Base-by-base conservation (phyloP, 2,113 vertebrate species). In the Lagopus muta region DNA sequence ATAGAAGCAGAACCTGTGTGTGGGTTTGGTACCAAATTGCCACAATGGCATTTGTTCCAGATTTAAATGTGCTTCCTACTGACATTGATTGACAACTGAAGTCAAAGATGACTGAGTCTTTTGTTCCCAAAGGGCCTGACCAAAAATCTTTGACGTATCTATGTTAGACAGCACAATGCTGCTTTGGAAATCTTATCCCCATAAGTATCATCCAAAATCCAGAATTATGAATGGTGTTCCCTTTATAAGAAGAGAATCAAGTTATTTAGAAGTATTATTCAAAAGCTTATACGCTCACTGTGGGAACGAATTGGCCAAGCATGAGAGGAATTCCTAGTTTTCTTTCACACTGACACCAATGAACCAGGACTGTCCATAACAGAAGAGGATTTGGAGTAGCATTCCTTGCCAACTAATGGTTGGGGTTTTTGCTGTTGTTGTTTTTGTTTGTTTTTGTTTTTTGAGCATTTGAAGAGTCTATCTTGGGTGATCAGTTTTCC, bases 41-140 rank as follows among this genome's bases (percentile, higher is more conserved):
- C 36, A 54, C 71, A 82, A 43, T 27, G 48, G 34, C 65, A 76
- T 94, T 92, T 82, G 43, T 69, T 93, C 34, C 71, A 65, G 62
- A 66, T 75, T 79, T 82, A 89, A 40, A 65, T 38, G 36, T 79
- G 58, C 36, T 87, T 91, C 54, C 75, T 22, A 48, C 54, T 79
- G 87, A 65, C 54, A 87, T 75, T 91, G 81, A 91, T 8, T 91
- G 93, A 91, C 85, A 79, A 76, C 62, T 40, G 22, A 85, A 94
- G 45, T 70, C 22, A 38, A 89, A 93, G 45, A 82, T 50, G 6
- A 6, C 47, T 75, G 50, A 93, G n/a, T 12, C 11, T 79, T 85
- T 78, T 24, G 15, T 72, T 92, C 62, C 54, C 48, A 58, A 58
- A 0, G 0, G 54, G 20, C 10, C 14, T 2, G 2, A 73, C 40